Conservation (phyloP, 2,888 invertebrate genomes). For the Dryococelus australis region DNA sequence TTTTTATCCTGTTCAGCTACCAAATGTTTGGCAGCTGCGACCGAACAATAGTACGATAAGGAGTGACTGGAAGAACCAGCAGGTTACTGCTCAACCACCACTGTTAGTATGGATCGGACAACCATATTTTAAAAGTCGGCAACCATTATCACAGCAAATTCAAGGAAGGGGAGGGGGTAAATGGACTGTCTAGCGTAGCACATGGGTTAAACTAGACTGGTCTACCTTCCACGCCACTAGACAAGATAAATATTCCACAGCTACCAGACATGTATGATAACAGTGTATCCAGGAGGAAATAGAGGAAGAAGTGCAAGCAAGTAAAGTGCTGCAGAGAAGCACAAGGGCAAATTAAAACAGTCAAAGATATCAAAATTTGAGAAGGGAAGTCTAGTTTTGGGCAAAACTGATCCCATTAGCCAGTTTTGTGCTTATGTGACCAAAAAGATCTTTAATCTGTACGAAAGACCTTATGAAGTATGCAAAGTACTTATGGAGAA, state of each 20-base stretch:
- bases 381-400: background rate
- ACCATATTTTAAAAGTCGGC: too few relatives aligned
- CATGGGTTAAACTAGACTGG: too few relatives aligned
- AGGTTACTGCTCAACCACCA: too few relatives aligned
- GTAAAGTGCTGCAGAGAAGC: background rate
- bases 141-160: too few relatives aligned
- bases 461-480: background rate
- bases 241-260: background rate
- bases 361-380: background rate
- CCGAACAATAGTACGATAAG: too few relatives aligned
- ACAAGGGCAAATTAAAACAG: background rate
- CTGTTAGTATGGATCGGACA: too few relatives aligned
- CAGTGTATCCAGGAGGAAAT: background rate
- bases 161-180: too few relatives aligned
- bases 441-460: background rate
- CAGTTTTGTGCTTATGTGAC: background rate
- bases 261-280: background rate
- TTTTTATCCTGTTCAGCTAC: too few relatives aligned
- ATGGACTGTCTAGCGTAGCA: too few relatives aligned
- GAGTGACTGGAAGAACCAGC: too few relatives aligned
- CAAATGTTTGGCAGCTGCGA: too few relatives aligned
- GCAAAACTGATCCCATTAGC: background rate
- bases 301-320: background rate
- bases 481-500: background rate
- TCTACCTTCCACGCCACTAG: background rate